Evolutionary conservation across 2,797 vertebrate genomes (phyloP).

Genomic region (Glyptemys insculpta): DNA sequence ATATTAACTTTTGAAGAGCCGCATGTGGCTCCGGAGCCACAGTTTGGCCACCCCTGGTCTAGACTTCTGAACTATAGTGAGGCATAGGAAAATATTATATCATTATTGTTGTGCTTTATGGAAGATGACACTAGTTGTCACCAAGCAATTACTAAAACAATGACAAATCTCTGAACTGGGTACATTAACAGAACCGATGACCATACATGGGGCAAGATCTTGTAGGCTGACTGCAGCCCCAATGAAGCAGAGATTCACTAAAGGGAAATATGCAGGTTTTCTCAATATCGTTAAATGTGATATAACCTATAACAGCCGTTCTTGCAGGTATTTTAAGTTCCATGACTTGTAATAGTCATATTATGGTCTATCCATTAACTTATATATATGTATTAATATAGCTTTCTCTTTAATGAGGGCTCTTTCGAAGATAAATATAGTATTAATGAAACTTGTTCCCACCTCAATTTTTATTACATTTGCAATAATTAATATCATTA

Average conservation of each 20-base stretch:
- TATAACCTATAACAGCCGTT: neutral
- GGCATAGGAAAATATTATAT: neutral
- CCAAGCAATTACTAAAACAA: neutral
- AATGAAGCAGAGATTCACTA: rapidly evolving
- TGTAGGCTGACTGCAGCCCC: rapidly evolving
- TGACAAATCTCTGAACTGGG: neutral
- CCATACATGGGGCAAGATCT: rapidly evolving
- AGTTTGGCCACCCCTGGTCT: no score
- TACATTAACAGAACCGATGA: rapidly evolving
- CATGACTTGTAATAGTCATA: neutral
- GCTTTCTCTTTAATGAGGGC: neutral
- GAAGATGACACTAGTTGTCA: neutral
- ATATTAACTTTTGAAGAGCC: no score
- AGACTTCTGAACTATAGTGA: neutral
- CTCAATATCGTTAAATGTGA: neutral
- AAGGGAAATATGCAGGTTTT: neutral
- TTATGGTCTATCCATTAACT: neutral
- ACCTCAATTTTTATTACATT: neutral
- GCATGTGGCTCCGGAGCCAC: no score
- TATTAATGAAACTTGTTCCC: neutral
- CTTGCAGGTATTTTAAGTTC: neutral
- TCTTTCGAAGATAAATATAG: neutral
- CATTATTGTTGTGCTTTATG: neutral
- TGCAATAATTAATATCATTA: neutral
- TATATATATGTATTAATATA: neutral